Evolutionary conservation across 2,113 vertebrate genomes (phyloP), one percentile per base, ranked within the genome.

Genomic region (Dasyprocta punctata): DNA sequence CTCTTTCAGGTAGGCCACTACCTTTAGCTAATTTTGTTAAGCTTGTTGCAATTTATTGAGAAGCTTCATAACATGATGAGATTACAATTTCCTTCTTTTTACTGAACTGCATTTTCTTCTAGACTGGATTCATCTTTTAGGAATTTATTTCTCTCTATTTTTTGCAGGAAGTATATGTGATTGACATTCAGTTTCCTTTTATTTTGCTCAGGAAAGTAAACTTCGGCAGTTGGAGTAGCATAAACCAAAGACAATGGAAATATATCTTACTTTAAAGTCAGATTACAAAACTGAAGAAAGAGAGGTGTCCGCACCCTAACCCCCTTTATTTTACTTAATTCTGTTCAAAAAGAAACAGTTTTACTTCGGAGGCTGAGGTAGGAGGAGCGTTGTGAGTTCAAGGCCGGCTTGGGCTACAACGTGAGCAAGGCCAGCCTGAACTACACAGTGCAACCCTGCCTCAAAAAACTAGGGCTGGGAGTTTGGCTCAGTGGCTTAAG

Each of bases 201-300:
- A 17, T 75, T 41, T 86, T 88, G 47, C 33, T 87, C 69, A 87
- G 13, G 78, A 90, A 87, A 92, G 90, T 52, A 86, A 73, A 73
- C 52, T 36, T 44, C 52, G 16, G 22, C 7, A 1, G 22, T 61
- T 47, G 11, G 33, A 54, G 16, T 65, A 65, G n/a, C 20, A 89
- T 28, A 95, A 95, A 75, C 14, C 3, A 78, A 86, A 86, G 5
- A 13, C 14, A 81, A 90, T 38, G 30, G 63, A 95, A 71, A 90
- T 0, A 92, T 54, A 87, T 44, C 49, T 85, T 49, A n/a, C 58
- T 94, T 67, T 77, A 89, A 96, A 92, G 84, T 88, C 30, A 75
- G 83, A 81, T 61, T 95, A 75, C 77, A 47, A 44, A 82, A 93
- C 92, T 4, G 1, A 95, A 89, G 24, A 54, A 61, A 82, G 11